Evolutionary conservation across 2,888 invertebrate species (phyloP).

Genomic region (Dorcus hopei): DNA sequence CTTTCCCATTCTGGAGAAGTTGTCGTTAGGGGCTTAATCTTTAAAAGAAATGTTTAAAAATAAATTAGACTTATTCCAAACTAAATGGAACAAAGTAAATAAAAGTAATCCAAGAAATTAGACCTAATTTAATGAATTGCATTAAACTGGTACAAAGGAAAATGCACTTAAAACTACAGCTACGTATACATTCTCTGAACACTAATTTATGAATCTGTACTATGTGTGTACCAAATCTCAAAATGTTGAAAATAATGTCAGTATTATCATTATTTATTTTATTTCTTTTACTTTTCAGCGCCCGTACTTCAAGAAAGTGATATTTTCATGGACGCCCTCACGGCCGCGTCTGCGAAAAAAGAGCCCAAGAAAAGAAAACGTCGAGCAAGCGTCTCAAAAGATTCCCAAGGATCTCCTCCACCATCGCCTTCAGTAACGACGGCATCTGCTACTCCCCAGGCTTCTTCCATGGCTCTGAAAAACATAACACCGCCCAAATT

Average conservation of each 20-base stretch:
- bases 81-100: too few species aligned
- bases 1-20: too few species aligned
- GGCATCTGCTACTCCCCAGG: conserved; percentile 28
- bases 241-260: neutral
- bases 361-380: conserved; percentile 78
- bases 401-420: conserved; percentile 48
- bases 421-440: conserved; percentile 45
- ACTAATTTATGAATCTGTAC: neutral
- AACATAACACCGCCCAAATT: conserved; percentile 63
- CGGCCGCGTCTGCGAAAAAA: conserved; percentile 72
- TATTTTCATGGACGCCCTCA: conserved; percentile 90
- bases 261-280: conserved; percentile 21
- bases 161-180: too few species aligned
- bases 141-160: too few species aligned
- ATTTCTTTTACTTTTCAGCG: conserved; percentile 53
- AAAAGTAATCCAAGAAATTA: too few species aligned
- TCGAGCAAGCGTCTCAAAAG: conserved; percentile 67
- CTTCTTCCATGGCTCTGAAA: conserved; percentile 45
- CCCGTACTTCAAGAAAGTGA: conserved; percentile 83
- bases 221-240: neutral
- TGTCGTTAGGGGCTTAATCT: too few species aligned
- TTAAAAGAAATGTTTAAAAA: too few species aligned
- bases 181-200: too few species aligned
- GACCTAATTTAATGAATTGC: too few species aligned
- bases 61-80: too few species aligned